Evolutionary conservation across 2,888 invertebrate species (phyloP).

Genomic region (Girardia tigrina): DNA sequence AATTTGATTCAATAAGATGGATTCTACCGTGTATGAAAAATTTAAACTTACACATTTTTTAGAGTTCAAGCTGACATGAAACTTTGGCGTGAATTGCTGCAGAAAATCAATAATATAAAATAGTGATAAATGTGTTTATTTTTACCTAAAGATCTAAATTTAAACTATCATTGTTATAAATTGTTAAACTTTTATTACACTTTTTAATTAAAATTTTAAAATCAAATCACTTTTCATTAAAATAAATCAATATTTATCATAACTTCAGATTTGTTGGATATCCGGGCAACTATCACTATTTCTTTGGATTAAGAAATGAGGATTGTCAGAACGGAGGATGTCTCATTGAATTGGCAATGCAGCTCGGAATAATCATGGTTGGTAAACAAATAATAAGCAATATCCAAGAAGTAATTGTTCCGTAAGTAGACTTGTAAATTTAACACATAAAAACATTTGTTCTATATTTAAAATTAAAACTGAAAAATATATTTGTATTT

Average conservation of each 20-base stretch:
- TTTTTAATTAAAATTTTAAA: slow-evolving; percentile 15
- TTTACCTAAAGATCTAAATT: not conserved
- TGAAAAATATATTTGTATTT: no score
- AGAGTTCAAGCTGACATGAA: no score
- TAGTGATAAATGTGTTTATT: no score
- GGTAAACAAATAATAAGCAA: slow-evolving; percentile 57
- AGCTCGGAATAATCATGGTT: slow-evolving; percentile 56
- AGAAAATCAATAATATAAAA: no score
- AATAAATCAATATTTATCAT: not conserved
- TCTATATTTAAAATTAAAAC: no score
- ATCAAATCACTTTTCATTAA: no score
- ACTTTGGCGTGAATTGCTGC: no score
- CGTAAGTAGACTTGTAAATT: slow-evolving; percentile 48
- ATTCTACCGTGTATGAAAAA: no score
- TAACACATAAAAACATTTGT: no score
- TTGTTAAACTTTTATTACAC: slow-evolving; percentile 16
- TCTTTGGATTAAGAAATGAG: slow-evolving; percentile 45
- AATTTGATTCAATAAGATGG: no score
- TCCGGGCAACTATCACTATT: slow-evolving; percentile 53
- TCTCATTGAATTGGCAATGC: slow-evolving; percentile 55
- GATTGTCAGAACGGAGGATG: slow-evolving; percentile 55
- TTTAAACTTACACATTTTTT: no score
- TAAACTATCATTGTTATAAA: not conserved
- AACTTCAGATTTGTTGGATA: slow-evolving; percentile 51
- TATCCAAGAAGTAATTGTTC: slow-evolving; percentile 54